Evolutionary conservation across 2,797 vertebrate species (phyloP).

Genomic region (Rousettus madagascariensis): DNA sequence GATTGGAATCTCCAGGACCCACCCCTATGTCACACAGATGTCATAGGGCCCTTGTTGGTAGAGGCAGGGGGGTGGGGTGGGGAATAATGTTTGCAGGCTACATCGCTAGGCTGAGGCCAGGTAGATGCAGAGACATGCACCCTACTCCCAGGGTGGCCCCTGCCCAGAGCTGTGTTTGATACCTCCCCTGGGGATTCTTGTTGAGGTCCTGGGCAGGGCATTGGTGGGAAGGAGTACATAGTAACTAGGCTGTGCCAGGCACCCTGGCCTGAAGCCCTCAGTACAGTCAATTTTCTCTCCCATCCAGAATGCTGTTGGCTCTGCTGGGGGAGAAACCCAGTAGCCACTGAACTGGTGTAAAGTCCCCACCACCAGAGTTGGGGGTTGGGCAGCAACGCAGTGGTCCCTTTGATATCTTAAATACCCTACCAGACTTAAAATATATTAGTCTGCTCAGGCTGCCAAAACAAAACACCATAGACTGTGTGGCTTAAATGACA

Average conservation of each 20-base stretch:
- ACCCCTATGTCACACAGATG: conserved; percentile 67
- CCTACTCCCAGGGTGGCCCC: not conserved
- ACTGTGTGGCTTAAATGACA: not conserved
- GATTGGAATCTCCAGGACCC: not conserved
- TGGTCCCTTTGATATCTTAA: not conserved
- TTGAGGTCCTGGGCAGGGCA: not conserved
- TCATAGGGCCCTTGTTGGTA: not conserved
- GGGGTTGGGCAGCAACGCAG: not conserved
- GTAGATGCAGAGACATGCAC: not conserved
- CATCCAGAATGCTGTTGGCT: not conserved
- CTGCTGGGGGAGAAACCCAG: not conserved
- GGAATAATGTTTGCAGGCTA: not conserved
- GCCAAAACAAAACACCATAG: not conserved
- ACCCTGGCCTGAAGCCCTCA: not conserved
- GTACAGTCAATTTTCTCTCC: not conserved
- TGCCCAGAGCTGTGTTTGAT: not conserved
- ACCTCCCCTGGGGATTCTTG: not conserved
- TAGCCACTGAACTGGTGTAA: not conserved
- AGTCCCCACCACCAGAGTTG: not conserved
- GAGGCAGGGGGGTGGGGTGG: not conserved
- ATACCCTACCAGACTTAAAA: not conserved
- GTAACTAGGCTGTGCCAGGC: not conserved
- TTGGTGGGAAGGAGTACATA: not conserved
- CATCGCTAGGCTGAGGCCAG: not conserved
- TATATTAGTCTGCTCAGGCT: not conserved